Percentiles rank a stretch among this genome's conserved stretches.
Evolutionary conservation across 2,113 vertebrate genomes (phyloP).

Genomic region (Hemicordylus capensis): DNA sequence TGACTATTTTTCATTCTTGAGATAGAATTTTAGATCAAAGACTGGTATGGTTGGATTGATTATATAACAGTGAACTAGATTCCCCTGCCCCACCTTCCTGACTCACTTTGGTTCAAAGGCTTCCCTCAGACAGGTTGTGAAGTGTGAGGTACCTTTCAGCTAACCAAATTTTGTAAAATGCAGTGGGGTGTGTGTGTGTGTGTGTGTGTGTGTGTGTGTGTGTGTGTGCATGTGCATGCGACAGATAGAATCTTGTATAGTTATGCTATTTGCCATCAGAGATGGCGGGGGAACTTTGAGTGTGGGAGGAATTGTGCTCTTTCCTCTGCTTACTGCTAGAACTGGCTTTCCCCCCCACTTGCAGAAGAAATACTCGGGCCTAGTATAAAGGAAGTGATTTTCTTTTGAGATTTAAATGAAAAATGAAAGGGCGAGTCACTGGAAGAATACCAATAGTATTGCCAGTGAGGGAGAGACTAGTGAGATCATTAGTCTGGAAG

Average conservation of each 20-base stretch:
- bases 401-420: background rate
- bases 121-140: background rate
- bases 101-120: background rate
- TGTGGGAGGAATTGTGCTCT: background rate
- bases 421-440: background rate
- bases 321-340: slow-evolving; percentile 1
- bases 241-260: too few species aligned
- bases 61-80: background rate
- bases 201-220: too few species aligned
- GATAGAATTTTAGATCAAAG: background rate
- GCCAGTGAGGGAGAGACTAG: background rate
- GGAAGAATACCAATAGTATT: background rate
- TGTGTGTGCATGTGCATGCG: too few species aligned
- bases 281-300: background rate
- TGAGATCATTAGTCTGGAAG: background rate
- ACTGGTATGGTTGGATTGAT: background rate
- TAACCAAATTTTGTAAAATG: background rate
- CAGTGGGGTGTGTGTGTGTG: background rate
- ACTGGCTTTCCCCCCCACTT: background rate
- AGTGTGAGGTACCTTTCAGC: background rate
- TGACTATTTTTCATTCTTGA: background rate
- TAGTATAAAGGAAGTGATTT: slow-evolving; percentile 12
- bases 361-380: background rate
- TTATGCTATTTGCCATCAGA: background rate
- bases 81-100: too few species aligned